Conservation (phyloP, 2,113 vertebrate genomes). For the Pterophyllum scalare region DNA sequence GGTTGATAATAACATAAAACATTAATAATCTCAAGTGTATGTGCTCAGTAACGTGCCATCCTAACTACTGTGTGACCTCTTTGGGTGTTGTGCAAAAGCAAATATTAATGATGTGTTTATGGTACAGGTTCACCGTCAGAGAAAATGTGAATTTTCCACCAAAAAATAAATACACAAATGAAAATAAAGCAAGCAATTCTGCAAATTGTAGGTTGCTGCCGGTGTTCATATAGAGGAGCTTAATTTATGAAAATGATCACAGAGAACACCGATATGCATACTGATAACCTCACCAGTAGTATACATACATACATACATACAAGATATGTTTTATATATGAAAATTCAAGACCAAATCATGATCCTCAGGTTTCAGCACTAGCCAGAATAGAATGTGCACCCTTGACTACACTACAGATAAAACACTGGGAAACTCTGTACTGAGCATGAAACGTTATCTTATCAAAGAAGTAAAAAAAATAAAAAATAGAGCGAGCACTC, state of each 20-base stretch:
- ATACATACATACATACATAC: no score
- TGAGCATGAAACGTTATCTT: neutral
- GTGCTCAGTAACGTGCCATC: neutral
- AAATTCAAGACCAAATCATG: neutral
- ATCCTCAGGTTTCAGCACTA: neutral
- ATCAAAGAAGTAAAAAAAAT: neutral
- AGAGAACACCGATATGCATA: neutral
- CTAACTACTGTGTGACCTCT: neutral
- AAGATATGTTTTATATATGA: neutral
- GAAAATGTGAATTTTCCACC: neutral
- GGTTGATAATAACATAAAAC: neutral
- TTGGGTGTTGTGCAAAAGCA: neutral
- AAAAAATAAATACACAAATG: neutral
- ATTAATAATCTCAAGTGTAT: neutral
- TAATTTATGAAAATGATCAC: neutral
- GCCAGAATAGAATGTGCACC: neutral
- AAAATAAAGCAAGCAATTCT: neutral
- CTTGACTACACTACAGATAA: neutral
- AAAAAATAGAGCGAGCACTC: neutral
- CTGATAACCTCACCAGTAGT: neutral
- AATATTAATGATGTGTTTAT: neutral
- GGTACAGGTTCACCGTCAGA: neutral
- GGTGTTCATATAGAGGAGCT: neutral
- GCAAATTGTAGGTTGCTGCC: neutral
- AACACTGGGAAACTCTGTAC: neutral